Percentiles rank a stretch among this genome's conserved stretches.
These are phyloP conservation scores for Otocyon megalotis DNA, from an alignment of 2,113 vertebrate genomes.

Conservation along the genomic window DNA sequence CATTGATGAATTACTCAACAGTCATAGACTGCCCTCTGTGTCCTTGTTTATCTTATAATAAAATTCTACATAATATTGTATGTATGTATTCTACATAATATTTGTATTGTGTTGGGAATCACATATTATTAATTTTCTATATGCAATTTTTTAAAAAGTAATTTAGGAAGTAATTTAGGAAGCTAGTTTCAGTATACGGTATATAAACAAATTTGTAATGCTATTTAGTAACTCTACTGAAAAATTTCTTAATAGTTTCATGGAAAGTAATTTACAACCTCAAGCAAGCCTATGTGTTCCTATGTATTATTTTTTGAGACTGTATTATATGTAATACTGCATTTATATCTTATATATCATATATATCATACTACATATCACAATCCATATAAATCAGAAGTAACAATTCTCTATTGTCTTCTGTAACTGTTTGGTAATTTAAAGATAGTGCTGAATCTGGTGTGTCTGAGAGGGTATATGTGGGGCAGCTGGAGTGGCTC, in stretches of 20 bases:
- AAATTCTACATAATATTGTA: not conserved
- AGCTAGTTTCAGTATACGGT: not conserved
- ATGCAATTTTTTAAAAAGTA: not conserved
- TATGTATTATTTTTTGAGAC: not conserved
- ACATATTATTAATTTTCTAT: not conserved
- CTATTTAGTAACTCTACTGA: not conserved
- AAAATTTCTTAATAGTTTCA: not conserved
- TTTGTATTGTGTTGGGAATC: not conserved
- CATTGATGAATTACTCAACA: not conserved
- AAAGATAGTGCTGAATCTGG: not conserved
- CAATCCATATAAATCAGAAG: not conserved
- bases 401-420: not conserved
- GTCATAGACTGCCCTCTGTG: not conserved
- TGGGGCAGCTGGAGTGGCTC: no score
- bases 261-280: not conserved
- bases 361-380: not conserved
- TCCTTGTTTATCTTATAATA: not conserved
- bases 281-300: not conserved
- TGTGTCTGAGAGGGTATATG: not conserved
- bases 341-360: not conserved
- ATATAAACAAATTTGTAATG: not conserved
- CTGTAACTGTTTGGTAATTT: not conserved
- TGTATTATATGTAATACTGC: not conserved
- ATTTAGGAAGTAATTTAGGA: not conserved
- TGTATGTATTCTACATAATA: not conserved